These are phyloP conservation scores for Barnardius zonarius DNA, from an alignment of 2,113 vertebrate genomes.

Conservation along the genomic window DNA sequence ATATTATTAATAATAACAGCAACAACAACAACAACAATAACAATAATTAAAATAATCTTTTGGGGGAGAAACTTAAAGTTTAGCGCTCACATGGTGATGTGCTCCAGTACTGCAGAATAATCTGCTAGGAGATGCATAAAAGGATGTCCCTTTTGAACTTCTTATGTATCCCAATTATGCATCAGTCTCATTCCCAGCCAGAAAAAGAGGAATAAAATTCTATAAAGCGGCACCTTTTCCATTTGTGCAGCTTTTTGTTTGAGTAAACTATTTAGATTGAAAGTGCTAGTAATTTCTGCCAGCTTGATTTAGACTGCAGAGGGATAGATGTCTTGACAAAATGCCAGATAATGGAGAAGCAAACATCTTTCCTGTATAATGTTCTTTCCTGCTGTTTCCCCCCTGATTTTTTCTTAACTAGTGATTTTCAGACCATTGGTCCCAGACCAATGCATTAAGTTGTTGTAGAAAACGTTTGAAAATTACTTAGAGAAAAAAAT, in stretches of 20 bases:
- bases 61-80: not conserved
- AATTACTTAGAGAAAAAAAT: not conserved
- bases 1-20: not conserved
- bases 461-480: not conserved
- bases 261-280: not conserved
- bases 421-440: not conserved
- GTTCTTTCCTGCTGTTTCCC: not conserved
- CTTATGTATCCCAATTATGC: not conserved
- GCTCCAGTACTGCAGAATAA: not conserved
- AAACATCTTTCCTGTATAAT: not conserved
- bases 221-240: not conserved
- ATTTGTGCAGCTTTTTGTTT: not conserved
- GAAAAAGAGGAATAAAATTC: not conserved
- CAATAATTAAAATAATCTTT: not conserved
- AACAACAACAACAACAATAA: not conserved
- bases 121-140: not conserved
- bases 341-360: not conserved
- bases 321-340: not conserved
- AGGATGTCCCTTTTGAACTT: not conserved
- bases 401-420: not conserved
- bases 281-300: not conserved
- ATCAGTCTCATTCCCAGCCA: not conserved
- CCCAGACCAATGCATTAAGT: not conserved
- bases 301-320: not conserved
- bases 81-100: not conserved